phyloP scores from a whole-genome alignment of 2,888 invertebrate genomes.

The Micoletzkya japonica region DNA sequence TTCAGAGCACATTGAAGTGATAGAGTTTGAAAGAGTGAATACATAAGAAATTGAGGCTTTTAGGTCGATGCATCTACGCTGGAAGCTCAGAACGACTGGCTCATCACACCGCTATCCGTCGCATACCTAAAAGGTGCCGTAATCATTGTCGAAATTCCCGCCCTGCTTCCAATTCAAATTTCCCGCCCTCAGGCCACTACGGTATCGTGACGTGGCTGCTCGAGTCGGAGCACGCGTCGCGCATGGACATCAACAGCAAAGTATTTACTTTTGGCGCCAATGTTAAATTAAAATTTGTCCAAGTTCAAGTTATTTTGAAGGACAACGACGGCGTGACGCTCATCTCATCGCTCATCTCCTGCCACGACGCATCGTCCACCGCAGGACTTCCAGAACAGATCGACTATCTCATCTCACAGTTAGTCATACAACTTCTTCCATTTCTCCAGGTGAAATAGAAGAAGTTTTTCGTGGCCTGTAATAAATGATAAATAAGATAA shows the following conservation, averaged over 20 bases:
- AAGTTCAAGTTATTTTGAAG: conserved; percentile 10
- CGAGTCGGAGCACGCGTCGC: conserved; percentile 34
- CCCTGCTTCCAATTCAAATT: too few relatives aligned
- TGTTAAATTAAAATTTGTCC: too few relatives aligned
- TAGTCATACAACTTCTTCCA: not conserved
- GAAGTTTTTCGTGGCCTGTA: too few relatives aligned
- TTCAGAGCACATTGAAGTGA: not conserved
- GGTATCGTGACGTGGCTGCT: conserved; percentile 47
- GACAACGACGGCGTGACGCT: conserved; percentile 50
- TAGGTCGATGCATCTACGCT: conserved; percentile 40
- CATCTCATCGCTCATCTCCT: conserved; percentile 39
- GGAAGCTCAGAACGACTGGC: conserved; percentile 50
- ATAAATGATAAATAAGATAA: too few relatives aligned
- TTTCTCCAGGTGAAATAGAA: too few relatives aligned
- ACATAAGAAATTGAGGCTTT: not conserved
- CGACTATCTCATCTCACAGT: conserved; percentile 40
- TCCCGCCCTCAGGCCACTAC: conserved; percentile 49
- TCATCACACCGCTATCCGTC: conserved; percentile 68
- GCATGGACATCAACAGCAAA: conserved; percentile 46
- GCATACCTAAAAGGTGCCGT: conserved; percentile 67
- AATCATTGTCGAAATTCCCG: too few relatives aligned
- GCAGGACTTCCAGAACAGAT: conserved; percentile 38
- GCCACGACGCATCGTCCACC: conserved; percentile 36
- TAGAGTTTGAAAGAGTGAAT: not conserved
- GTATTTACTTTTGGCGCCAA: not conserved